phyloP scores from a whole-genome alignment of 2,888 invertebrate genomes.

The Aleiodes testaceus region DNA sequence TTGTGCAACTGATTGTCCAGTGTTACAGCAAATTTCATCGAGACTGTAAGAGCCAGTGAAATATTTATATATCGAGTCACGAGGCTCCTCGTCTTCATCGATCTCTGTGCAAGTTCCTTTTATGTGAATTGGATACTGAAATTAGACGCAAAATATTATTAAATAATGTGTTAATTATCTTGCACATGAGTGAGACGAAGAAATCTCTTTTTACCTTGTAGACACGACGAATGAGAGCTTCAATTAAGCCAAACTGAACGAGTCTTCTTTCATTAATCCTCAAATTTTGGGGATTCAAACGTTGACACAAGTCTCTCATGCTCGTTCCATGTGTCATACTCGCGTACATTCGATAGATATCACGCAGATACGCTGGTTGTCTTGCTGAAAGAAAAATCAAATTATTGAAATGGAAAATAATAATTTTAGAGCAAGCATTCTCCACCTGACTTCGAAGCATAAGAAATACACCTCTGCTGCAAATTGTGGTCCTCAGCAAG shows the following conservation, averaged over 20 bases:
- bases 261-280: conserved; percentile 87
- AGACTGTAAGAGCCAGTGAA: conserved; percentile 88
- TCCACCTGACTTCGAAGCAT: conserved; percentile 80
- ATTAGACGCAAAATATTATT: conserved; percentile 2
- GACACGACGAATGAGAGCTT: conserved; percentile 86
- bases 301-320: conserved; percentile 83
- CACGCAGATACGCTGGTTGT: conserved; percentile 79
- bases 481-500: conserved; percentile 80
- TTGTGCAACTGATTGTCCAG: conserved; percentile 82
- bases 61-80: conserved; percentile 75
- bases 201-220: conserved; percentile 78
- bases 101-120: conserved; percentile 52
- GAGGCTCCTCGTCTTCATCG: conserved; percentile 57
- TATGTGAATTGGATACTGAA: conserved; percentile 69
- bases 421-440: too few species aligned
- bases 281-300: conserved; percentile 82
- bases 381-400: conserved; percentile 73
- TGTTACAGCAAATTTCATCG: conserved; percentile 93
- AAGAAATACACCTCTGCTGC: conserved; percentile 83
- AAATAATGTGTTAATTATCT: neutral
- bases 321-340: conserved; percentile 86
- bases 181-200: conserved; percentile 9
- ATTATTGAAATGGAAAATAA: conserved; percentile 10
- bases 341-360: conserved; percentile 84
- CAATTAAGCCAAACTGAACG: conserved; percentile 90